Base-by-base conservation (phyloP, 1,140 invertebrate genomes). In the Trichonephila clavipes region DNA sequence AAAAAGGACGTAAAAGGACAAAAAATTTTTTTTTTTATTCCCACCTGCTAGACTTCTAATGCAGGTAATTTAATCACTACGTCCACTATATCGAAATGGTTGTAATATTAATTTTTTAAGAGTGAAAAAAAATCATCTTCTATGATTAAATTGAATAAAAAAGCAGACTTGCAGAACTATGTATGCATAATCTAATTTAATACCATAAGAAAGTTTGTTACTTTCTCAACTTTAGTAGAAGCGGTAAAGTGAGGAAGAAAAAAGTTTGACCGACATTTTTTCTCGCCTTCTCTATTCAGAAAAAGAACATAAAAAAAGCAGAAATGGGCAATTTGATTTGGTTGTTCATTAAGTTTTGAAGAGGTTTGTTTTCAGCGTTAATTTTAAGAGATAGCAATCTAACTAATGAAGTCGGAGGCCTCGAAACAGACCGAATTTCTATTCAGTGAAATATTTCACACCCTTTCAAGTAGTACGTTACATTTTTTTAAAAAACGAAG, bases 21-120 rank as follows among this genome's bases (percentile, higher is more conserved):
- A 81, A 44, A 82, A 28, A 28, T 1, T 1, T 28, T 28, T 28
- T 28, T 28, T 28, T 28, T 28, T 28, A 28, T 28, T 28, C 28
- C 24, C 19, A 18, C 18, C 40, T 82, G 12, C 28, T 77, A 21
- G 40, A 83, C 28, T 51, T 5, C 8, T 83, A 83, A 83, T 83
- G 82, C 44, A 58, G 82, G 40, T 83, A 83, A 83, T 83, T 83
- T 83, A 83, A 83, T 83, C 82, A 83, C 19, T 28, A 24, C 21
- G 21, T 58, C 40, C 40, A 83, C 7, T 19, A 18, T 16, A 59
- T 58, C 4, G 8, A 58, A 51, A 59, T 58, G 21, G 82, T 8
- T 83, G 40, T 83, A 51, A 83, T 58, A 51, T 28, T 51, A 83
- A 59, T 44, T 83, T 83, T 83, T 83, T 51, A 77, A 40, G 34